phyloP scores from a whole-genome alignment of 2,797 vertebrate species.

The Rhynchonycteris naso region DNA sequence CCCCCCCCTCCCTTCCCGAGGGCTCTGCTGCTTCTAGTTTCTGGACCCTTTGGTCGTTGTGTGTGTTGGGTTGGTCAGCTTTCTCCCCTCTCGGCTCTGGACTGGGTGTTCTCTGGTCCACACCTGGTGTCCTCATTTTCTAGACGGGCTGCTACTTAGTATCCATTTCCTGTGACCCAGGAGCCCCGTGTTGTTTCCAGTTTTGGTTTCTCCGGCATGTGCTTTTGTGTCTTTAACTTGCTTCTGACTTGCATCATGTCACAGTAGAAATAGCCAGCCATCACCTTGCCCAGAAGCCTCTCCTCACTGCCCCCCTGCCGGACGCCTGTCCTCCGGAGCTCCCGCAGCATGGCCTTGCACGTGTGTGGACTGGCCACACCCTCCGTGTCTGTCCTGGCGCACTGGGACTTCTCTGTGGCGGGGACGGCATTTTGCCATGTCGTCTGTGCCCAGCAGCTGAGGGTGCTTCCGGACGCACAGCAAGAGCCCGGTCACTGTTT shows the following conservation, averaged over 20 bases:
- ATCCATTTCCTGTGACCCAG: constrained; percentile 20
- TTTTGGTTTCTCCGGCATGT: not conserved
- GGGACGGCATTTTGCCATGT: not conserved
- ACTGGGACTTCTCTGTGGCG: not conserved
- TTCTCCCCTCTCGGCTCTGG: not conserved
- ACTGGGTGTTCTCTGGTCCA: not conserved
- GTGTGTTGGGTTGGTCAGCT: not conserved
- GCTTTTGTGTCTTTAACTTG: constrained; percentile 28
- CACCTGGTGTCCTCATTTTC: not conserved
- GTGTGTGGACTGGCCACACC: not conserved
- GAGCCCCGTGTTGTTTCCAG: not conserved
- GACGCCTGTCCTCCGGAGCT: not conserved
- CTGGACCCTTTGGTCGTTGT: not conserved
- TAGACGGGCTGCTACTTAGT: not conserved
- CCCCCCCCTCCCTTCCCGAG: too few relatives aligned
- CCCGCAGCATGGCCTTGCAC: not conserved
- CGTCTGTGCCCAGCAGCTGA: not conserved
- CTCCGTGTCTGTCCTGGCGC: not conserved
- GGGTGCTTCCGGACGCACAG: not conserved
- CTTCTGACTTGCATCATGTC: not conserved
- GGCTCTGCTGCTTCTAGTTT: not conserved
- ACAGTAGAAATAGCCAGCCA: not conserved
- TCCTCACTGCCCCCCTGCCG: not conserved
- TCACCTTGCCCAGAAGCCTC: not conserved
- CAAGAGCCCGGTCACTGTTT: not conserved